Base-by-base conservation (phyloP, 2,113 vertebrate genomes). In the Mesoclemmys tuberculata region DNA sequence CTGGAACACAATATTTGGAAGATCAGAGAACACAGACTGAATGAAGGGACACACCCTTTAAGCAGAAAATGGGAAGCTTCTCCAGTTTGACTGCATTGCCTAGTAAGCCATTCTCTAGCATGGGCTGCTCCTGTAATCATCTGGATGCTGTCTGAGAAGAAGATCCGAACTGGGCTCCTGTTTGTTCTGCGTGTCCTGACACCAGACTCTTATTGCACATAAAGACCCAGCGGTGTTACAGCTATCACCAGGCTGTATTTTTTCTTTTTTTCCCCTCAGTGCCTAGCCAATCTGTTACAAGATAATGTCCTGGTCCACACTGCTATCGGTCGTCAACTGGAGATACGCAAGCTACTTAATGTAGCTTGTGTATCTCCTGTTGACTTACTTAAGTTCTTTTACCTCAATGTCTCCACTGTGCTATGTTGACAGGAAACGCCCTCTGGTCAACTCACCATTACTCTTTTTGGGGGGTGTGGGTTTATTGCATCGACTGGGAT, bases 51-150 rank as follows among this genome's bases (percentile, higher is more conserved):
- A 49, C 46, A 77, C 8, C 38, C 19, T 8, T 48, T 78, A 78
- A 2, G 11, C 6, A 6, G 31, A 82, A 91, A 91, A 84, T 1
- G 80, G 6, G 86, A 74, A n/a, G 1, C 0, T 38, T 22, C 88
- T 54, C 8, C 38, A 2, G 1, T 81, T 71, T 74, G 54, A 91
- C 55, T 18, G 11, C 22, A 13, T 31, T 80, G 14, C 21, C 38
- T 84, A 18, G 10, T 86, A 3, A 90, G 0, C 3, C 90, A 1
- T 0, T 55, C 6, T 91, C 85, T 78, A 41, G 64, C 90, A 84
- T 0, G 0, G n/a, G 22, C 55, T 51, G 6, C 2, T 10, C 26
- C 35, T 52, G 5, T 4, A 58, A 35, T 1, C 2, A 88, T 22
- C 49, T n/a, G 22, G 22, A 80, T 71, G 51, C 79, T 54, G 79